phyloP scores from a whole-genome alignment of 1,140 invertebrate genomes.

The Campodea augens region DNA sequence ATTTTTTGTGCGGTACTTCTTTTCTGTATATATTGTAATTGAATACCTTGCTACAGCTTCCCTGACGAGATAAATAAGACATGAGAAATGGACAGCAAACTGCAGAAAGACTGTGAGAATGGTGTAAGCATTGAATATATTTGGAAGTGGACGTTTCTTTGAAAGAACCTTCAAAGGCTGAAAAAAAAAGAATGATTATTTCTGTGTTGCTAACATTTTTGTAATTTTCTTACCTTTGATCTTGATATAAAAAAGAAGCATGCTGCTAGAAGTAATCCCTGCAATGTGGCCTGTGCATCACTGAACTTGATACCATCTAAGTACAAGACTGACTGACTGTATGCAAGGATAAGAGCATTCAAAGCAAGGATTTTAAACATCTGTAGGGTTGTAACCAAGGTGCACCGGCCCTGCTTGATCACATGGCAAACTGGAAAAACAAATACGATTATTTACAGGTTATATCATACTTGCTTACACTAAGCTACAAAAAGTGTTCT shows the following conservation, averaged over 20 bases:
- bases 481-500: not conserved
- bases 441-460: slow-evolving; percentile 6
- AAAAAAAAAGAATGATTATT: slow-evolving; percentile 16
- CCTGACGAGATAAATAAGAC: slow-evolving; percentile 74
- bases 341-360: slow-evolving; percentile 94
- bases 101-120: slow-evolving; percentile 86
- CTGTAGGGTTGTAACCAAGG: slow-evolving; percentile 93
- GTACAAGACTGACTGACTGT: slow-evolving; percentile 96
- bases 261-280: slow-evolving; percentile 78
- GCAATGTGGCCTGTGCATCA: slow-evolving; percentile 90
- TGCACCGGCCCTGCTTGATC: slow-evolving; percentile 97
- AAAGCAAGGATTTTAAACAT: slow-evolving; percentile 99
- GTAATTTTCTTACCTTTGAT: slow-evolving; percentile 55
- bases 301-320: slow-evolving; percentile 96
- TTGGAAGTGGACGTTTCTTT: slow-evolving; percentile 83
- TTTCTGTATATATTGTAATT: too few species aligned
- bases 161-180: slow-evolving; percentile 86
- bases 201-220: not conserved
- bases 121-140: slow-evolving; percentile 98
- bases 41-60: slow-evolving; percentile 48
- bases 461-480: too few species aligned
- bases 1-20: too few species aligned
- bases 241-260: slow-evolving; percentile 97
- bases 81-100: slow-evolving; percentile 86
- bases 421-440: slow-evolving; percentile 78